phyloP scores from a whole-genome alignment of 2,888 invertebrate genomes.

The Matsumyia berberina region DNA sequence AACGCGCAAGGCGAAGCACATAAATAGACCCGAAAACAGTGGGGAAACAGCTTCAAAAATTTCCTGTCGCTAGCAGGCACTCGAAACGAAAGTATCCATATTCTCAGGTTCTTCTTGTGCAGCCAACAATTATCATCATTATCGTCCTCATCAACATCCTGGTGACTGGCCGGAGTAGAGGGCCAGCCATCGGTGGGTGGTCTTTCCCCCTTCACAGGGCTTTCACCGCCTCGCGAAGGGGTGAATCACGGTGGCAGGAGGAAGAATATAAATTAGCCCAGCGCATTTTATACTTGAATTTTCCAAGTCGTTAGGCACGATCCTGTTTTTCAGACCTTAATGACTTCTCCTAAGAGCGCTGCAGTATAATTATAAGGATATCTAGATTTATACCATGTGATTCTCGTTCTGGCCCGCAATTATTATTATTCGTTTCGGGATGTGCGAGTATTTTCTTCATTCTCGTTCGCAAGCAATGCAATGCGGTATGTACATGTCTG shows the following conservation, averaged over 20 bases:
- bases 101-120: slow-evolving; percentile 29
- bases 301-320: slow-evolving; percentile 78
- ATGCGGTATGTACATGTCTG: slow-evolving; percentile 42
- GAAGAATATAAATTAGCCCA: slow-evolving; percentile 77
- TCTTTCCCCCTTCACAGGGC: neutral
- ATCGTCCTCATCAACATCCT: slow-evolving; percentile 35
- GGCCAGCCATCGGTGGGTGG: slow-evolving; percentile 5
- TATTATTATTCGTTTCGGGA: slow-evolving; percentile 44
- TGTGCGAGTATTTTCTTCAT: slow-evolving; percentile 7
- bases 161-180: slow-evolving; percentile 4
- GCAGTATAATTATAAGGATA: slow-evolving; percentile 75
- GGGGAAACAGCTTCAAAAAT: slow-evolving; percentile 65
- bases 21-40: slow-evolving; percentile 53
- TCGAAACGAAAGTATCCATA: slow-evolving; percentile 49
- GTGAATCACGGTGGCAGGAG: slow-evolving; percentile 24
- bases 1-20: slow-evolving; percentile 32
- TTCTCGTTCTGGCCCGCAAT: slow-evolving; percentile 53
- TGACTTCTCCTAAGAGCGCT: slow-evolving; percentile 76
- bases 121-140: slow-evolving; percentile 67
- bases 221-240: neutral
- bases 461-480: slow-evolving; percentile 10
- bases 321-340: slow-evolving; percentile 77
- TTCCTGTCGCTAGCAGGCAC: slow-evolving; percentile 66
- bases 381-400: slow-evolving; percentile 71
- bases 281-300: slow-evolving; percentile 77